phyloP scores from a whole-genome alignment of 2,113 vertebrate genomes.

The Calypte anna region DNA sequence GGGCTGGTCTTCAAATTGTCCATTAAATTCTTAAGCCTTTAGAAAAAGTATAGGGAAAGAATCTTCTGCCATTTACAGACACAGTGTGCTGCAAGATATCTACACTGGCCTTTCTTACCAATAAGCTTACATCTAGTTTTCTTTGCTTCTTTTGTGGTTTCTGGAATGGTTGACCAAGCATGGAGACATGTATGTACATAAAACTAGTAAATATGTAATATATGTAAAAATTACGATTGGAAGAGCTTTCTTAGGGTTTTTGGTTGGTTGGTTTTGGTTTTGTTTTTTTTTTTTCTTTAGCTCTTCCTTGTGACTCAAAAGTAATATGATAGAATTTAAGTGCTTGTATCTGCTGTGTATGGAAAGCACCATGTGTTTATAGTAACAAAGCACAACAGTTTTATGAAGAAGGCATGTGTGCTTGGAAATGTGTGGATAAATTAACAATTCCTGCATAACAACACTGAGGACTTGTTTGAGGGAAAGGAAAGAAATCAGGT shows the following conservation, averaged over 20 bases:
- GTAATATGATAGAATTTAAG: background rate
- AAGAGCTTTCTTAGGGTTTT: background rate
- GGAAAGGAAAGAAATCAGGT: background rate
- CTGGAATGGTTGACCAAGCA: background rate
- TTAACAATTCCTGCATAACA: background rate
- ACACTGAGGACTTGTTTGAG: background rate
- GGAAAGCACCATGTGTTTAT: background rate
- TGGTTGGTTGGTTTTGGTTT: no score
- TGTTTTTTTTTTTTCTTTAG: background rate
- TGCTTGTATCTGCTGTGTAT: background rate
- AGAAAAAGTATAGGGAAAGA: background rate
- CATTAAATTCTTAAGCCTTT: background rate
- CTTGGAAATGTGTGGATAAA: background rate
- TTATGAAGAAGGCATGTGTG: background rate
- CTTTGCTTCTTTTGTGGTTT: background rate
- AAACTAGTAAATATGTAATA: background rate
- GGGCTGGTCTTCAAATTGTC: background rate
- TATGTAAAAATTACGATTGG: background rate
- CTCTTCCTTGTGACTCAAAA: background rate
- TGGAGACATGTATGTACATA: accelerated
- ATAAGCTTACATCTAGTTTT: background rate
- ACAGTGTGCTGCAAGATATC: background rate
- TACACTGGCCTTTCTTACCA: background rate
- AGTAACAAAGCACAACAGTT: background rate
- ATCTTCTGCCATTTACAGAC: background rate